A percentile compares a stretch with the other conserved stretches of the same genome.
These are phyloP conservation scores for Hemaris fuciformis DNA, from an alignment of 2,888 invertebrate genomes.

Conservation along the genomic window DNA sequence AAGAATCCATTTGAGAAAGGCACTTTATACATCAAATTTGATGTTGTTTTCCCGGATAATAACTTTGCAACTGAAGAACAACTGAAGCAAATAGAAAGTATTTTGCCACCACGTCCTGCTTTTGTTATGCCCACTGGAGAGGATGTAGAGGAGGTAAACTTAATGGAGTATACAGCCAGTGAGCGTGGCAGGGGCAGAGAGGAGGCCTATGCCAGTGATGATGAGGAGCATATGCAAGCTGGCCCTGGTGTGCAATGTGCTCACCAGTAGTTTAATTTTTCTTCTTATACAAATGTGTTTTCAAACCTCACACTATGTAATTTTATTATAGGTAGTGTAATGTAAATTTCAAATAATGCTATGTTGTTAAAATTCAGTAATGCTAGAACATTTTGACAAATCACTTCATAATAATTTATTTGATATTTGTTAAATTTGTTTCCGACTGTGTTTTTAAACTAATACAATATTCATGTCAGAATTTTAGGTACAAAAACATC, in stretches of 20 bases:
- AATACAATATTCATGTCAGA: background rate
- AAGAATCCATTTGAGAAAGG: slow-evolving; percentile 93
- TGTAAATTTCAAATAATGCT: slow-evolving; percentile 53
- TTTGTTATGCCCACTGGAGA: slow-evolving; percentile 89
- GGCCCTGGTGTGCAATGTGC: slow-evolving; percentile 89
- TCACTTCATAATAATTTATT: background rate
- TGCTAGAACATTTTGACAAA: slow-evolving; percentile 42
- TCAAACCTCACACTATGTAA: slow-evolving; percentile 63
- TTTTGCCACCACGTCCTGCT: slow-evolving; percentile 87
- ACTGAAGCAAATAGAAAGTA: slow-evolving; percentile 85
- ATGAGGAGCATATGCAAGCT: slow-evolving; percentile 79
- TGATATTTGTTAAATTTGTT: background rate
- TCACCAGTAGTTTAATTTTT: slow-evolving; percentile 85
- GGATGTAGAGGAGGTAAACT: slow-evolving; percentile 92
- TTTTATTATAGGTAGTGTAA: slow-evolving; percentile 63
- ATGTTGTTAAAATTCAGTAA: slow-evolving; percentile 44
- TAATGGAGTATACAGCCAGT: slow-evolving; percentile 87
- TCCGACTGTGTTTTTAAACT: background rate
- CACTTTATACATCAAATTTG: slow-evolving; percentile 92
- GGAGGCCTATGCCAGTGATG: slow-evolving; percentile 88
- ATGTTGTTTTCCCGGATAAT: slow-evolving; percentile 91
- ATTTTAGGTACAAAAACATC: background rate
- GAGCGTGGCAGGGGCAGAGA: slow-evolving; percentile 79
- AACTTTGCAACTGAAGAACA: slow-evolving; percentile 87
- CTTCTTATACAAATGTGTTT: slow-evolving; percentile 55